Evolutionary conservation across 2,113 vertebrate genomes (phyloP), one percentile per base, ranked within the genome.

Genomic region (Malurus cyaneus): DNA sequence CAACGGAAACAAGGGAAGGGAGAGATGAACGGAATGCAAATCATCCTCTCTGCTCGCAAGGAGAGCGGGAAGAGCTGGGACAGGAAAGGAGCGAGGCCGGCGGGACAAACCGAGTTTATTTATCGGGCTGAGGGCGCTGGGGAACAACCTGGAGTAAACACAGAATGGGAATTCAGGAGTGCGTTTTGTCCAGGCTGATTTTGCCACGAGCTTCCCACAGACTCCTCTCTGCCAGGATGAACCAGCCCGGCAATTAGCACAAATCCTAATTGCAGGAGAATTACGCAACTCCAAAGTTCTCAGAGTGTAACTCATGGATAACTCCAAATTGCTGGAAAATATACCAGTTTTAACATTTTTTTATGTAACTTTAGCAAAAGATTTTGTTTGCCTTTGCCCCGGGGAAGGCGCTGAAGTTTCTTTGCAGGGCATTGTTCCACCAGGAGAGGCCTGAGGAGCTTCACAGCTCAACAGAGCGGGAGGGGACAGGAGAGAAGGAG

Each of bases 21-120:
- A 50, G 34, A 82, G 85, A 93, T 31, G 89, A 92, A 76, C 54
- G 88, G 89, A 88, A 96, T 94, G 88, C 94, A 93, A 94, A 96
- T 94, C 69, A 32, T 46, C 47, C 79, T 77, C 92, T 53, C 11
- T 1, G 24, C 89, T 87, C 12, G 1, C 0, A 42, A 65, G 50
- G 59, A 56, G 25, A 44, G 76, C 44, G 42, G 26, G 57, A 39
- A 44, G 57, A 80, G 89, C 59, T 2, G 3, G 3, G 34, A 44
- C 79, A 39, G 11, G 62, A 77, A 59, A 89, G 88, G 42, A 85
- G 12, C 5, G 12, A 62, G 67, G 46, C 65, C 49, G 18, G 18
- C 0, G 23, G 21, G 21, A 19, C 41, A 39, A 46, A 61, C 5
- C 0, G 73, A n/a, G 64, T 69, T 66, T 50, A 86, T 86, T 94